Evolutionary conservation across 1,140 invertebrate species (phyloP).

Genomic region (Globodera rostochiensis): DNA sequence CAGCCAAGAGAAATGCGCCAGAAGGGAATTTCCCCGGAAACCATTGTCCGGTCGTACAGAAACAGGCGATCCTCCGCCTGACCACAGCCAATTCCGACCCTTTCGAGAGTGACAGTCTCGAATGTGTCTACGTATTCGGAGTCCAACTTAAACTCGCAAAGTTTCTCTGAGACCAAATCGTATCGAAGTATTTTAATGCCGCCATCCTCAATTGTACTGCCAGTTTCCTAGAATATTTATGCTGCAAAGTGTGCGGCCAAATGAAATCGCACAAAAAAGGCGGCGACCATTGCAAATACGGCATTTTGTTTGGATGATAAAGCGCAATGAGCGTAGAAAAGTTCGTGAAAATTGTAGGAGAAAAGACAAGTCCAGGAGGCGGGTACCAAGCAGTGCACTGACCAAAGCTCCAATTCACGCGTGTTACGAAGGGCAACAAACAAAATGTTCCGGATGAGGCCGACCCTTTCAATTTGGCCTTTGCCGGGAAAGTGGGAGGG

Average conservation of each 20-base stretch:
- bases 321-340: conserved; percentile 37
- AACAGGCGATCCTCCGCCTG: conserved; percentile 15
- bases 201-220: not conserved
- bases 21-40: conserved; percentile 35
- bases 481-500: conserved; percentile 25
- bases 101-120: conserved; percentile 25
- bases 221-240: conserved; percentile 6
- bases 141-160: not conserved
- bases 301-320: conserved; percentile 18
- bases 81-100: conserved; percentile 23
- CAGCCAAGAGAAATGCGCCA: conserved; percentile 31
- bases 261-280: conserved; percentile 21
- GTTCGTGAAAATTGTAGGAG: conserved; percentile 22
- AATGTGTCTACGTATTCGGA: not conserved
- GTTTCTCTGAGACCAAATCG: not conserved
- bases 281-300: conserved; percentile 23
- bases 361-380: conserved; percentile 32
- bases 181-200: conserved; percentile 26
- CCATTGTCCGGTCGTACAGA: conserved; percentile 38
- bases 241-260: not conserved
- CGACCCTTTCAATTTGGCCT: conserved; percentile 29
- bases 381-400: conserved; percentile 30
- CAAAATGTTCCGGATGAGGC: conserved; percentile 27
- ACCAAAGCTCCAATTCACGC: conserved; percentile 30
- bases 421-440: conserved; percentile 28